Evolutionary conservation across 2,797 vertebrate genomes (phyloP).

Genomic region (Macropodus opercularis): DNA sequence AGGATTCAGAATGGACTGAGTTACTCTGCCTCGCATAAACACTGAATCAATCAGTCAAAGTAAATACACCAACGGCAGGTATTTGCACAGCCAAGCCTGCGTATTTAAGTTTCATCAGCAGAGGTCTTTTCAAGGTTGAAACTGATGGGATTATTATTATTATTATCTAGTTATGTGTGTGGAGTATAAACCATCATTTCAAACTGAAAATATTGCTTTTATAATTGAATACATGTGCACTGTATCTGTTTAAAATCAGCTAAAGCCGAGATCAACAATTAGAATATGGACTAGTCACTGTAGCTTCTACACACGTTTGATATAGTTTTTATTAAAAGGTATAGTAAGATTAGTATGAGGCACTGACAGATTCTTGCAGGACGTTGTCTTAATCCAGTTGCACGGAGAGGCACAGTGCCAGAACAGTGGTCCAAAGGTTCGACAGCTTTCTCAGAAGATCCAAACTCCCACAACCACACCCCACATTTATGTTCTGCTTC

Average conservation of each 20-base stretch:
- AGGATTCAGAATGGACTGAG: constrained; percentile 29
- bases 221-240: background rate
- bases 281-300: background rate
- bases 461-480: constrained; percentile 56
- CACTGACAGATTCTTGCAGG: constrained; percentile 8
- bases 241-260: background rate
- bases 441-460: constrained; percentile 32
- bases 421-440: constrained; percentile 34
- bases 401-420: constrained; percentile 34
- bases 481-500: constrained; percentile 48
- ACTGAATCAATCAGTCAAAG: background rate
- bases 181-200: constrained; percentile 1
- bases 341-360: constrained; percentile 5
- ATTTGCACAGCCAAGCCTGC: background rate
- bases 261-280: background rate
- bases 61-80: constrained; percentile 6
- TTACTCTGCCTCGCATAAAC: constrained; percentile 10
- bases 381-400: constrained; percentile 8
- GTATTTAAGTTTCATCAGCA: background rate
- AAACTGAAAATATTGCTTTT: background rate
- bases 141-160: background rate
- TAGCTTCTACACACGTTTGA: background rate
- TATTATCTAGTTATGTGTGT: too few species aligned
- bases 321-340: constrained; percentile 2
- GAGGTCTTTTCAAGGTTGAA: background rate